These are phyloP conservation scores for Pammene fasciana DNA, from an alignment of 2,888 invertebrate genomes.

Conservation along the genomic window DNA sequence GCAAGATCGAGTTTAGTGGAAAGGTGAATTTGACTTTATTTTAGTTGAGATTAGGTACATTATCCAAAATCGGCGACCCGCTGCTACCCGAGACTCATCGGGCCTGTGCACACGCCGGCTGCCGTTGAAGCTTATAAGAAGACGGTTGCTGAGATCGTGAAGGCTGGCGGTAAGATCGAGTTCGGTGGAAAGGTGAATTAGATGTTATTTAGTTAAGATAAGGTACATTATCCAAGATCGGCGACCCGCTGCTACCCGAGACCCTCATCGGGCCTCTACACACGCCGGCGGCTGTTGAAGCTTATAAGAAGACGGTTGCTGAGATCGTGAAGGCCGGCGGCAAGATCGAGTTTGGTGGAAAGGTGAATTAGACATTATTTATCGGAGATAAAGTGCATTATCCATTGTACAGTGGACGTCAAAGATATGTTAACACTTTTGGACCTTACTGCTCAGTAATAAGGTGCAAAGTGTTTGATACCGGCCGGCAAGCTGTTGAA, in stretches of 20 bases:
- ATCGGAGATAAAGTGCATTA: too few relatives aligned
- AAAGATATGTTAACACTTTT: too few relatives aligned
- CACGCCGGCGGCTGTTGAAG: constrained; percentile 88
- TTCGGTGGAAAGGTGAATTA: constrained; percentile 89
- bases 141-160: constrained; percentile 87
- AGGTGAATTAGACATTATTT: constrained; percentile 67
- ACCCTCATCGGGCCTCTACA: constrained; percentile 97
- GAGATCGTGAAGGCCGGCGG: constrained; percentile 87
- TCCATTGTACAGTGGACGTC: too few relatives aligned
- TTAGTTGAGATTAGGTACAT: neutral
- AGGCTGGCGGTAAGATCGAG: constrained; percentile 89
- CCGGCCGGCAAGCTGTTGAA: constrained; percentile 87
- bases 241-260: constrained; percentile 93
- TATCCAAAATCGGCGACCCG: constrained; percentile 12
- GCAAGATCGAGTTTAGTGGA: constrained; percentile 91
- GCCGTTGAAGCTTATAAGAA: constrained; percentile 90
- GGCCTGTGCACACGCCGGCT: constrained; percentile 89
- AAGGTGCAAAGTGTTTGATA: too few relatives aligned
- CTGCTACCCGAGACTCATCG: constrained; percentile 49
- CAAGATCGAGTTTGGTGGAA: constrained; percentile 91
- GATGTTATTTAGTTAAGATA: neutral
- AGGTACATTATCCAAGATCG: too few relatives aligned
- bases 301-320: constrained; percentile 89
- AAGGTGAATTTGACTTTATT: constrained; percentile 74
- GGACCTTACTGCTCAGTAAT: too few relatives aligned